Evolutionary conservation across 2,797 vertebrate species (phyloP), one percentile per base, ranked within the genome.

Genomic region (Mus spretus): DNA sequence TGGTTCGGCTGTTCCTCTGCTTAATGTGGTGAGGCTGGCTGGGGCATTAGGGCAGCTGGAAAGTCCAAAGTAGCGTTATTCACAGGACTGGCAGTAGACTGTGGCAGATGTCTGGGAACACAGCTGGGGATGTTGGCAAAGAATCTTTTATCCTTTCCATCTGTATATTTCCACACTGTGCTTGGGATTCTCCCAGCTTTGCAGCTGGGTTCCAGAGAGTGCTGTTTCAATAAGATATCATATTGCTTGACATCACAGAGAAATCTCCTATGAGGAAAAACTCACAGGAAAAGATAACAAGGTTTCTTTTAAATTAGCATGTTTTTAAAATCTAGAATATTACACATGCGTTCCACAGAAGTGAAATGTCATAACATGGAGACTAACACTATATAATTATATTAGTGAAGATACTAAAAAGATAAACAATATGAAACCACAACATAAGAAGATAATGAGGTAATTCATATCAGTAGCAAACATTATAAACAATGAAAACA

Each of bases 401-500:
- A 79, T 3, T 89, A 93, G 91, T 90, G 53, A 79, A 59, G 7
- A 13, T 47, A 17, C 28, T 72, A 26, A 95, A 31, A 93, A 74
- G 50, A 53, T 40, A 95, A 94, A 61, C 20, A 91, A 44, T 67
- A 77, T 2, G 26, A 74, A 85, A 28, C n/a, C 57, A 61, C 3
- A 61, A 89, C 2, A 74, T 67, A 91, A 59, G 63, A 90, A 94
- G 2, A 94, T 84, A 15, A 90, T 59, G 44, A 86, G 78, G 44
- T 34, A 74, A 93, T 89, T 75, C 59, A 84, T 28, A 40, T 83
- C n/a, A 85, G 14, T n/a, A 59, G n/a, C 3, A 85, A 85, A 91
- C 9, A 40, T 70, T 89, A 65, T 67, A 57, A 75, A 87, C 47
- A 93, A 24, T 67, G 47, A 93, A 93, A 93, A 74, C 37, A 95